phyloP scores from a whole-genome alignment of 2,888 invertebrate species.

The Himalopsyche kuldschensis region DNA sequence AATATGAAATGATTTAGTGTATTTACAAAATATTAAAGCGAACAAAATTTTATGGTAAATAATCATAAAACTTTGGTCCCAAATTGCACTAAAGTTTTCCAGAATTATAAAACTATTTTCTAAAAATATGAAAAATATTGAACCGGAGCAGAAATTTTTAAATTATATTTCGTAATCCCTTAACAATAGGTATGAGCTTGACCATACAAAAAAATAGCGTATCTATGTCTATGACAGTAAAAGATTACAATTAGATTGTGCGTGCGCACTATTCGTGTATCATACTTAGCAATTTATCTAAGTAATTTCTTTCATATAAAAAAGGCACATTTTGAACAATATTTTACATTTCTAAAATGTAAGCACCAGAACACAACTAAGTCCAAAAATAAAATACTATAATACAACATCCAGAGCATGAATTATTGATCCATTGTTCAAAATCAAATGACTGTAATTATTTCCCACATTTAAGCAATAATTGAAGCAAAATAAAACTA shows the following conservation, averaged over 20 bases:
- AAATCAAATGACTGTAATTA: neutral
- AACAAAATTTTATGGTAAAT: neutral
- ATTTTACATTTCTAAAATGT: neutral
- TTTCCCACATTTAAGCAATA: neutral
- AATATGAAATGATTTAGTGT: too few relatives aligned
- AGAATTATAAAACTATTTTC: neutral
- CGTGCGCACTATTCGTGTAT: neutral
- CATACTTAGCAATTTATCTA: neutral
- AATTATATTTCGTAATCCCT: neutral
- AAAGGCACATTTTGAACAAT: neutral
- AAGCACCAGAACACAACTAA: neutral
- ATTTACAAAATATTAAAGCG: neutral
- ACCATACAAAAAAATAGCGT: neutral
- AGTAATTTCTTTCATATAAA: neutral
- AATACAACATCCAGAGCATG: neutral
- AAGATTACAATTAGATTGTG: neutral
- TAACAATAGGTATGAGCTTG: neutral
- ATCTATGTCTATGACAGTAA: neutral
- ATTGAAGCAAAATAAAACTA: neutral
- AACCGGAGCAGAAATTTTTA: neutral
- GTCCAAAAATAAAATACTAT: neutral
- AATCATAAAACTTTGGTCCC: neutral
- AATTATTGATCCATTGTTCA: neutral
- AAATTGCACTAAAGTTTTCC: neutral
- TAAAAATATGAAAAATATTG: neutral